Evolutionary conservation across 2,113 vertebrate species (phyloP).

Genomic region (Dascyllus trimaculatus): DNA sequence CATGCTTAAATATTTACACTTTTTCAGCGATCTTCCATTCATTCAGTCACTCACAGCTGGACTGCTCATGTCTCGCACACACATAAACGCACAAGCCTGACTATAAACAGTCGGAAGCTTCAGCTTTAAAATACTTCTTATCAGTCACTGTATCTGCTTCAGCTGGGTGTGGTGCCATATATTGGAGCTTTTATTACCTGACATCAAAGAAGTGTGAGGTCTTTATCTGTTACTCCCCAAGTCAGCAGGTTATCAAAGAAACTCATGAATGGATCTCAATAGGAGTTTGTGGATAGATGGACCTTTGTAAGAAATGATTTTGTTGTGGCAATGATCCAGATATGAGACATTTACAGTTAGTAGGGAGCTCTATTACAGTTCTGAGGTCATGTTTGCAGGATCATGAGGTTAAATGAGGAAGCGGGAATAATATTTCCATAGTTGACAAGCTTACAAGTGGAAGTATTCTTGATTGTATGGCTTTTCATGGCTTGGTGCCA

Average conservation of each 20-base stretch:
- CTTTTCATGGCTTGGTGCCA: not conserved
- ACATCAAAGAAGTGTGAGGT: slow-evolving; percentile 5
- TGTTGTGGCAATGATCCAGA: no score
- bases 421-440: no score
- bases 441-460: no score
- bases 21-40: not conserved
- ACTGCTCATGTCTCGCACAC: not conserved
- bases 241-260: not conserved
- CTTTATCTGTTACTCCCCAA: not conserved
- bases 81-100: not conserved
- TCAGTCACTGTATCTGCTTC: no score
- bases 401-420: no score
- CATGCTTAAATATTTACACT: slow-evolving; percentile 25
- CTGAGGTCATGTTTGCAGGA: no score
- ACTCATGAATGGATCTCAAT: slow-evolving; percentile 5
- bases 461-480: not conserved
- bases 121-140: not conserved
- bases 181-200: slow-evolving; percentile 5
- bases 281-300: not conserved
- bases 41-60: not conserved
- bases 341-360: no score
- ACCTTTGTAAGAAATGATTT: not conserved
- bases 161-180: not conserved
- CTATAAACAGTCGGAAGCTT: slow-evolving; percentile 29
- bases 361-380: no score